Evolutionary conservation across 2,113 vertebrate species (phyloP).

Genomic region (Saiga tatarica): DNA sequence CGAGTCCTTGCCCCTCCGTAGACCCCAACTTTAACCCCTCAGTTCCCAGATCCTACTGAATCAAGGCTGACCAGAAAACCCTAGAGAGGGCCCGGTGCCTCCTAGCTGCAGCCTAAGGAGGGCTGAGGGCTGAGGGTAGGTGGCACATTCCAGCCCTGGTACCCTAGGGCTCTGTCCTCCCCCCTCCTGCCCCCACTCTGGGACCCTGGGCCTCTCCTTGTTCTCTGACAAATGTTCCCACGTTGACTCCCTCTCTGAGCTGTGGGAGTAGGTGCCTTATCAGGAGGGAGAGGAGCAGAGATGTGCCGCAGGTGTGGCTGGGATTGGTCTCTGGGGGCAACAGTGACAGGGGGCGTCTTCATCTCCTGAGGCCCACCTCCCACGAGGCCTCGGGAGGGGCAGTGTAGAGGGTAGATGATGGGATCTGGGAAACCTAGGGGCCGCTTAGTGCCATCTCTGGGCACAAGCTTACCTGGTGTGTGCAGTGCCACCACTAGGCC

Average conservation of each 20-base stretch:
- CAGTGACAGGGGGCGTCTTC: no score
- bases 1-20: rapidly evolving
- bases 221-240: not conserved
- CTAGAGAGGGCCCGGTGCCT: not conserved
- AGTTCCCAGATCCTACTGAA: not conserved
- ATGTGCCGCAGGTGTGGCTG: not conserved
- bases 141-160: not conserved
- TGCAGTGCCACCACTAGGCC: not conserved
- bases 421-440: not conserved
- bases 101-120: not conserved
- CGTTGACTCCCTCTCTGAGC: not conserved
- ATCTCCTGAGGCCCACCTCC: not conserved
- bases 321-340: no score
- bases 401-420: not conserved
- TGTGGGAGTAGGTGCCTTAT: not conserved
- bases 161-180: not conserved
- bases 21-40: conserved; percentile 49
- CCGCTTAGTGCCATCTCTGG: not conserved
- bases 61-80: no score
- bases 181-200: rapidly evolving
- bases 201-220: not conserved
- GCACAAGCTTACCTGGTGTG: not conserved
- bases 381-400: not conserved
- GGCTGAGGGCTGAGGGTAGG: not conserved
- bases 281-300: not conserved